Evolutionary conservation across 1,140 invertebrate genomes (phyloP), one percentile per base, ranked within the genome.

Genomic region (Drosophila bipectinata): DNA sequence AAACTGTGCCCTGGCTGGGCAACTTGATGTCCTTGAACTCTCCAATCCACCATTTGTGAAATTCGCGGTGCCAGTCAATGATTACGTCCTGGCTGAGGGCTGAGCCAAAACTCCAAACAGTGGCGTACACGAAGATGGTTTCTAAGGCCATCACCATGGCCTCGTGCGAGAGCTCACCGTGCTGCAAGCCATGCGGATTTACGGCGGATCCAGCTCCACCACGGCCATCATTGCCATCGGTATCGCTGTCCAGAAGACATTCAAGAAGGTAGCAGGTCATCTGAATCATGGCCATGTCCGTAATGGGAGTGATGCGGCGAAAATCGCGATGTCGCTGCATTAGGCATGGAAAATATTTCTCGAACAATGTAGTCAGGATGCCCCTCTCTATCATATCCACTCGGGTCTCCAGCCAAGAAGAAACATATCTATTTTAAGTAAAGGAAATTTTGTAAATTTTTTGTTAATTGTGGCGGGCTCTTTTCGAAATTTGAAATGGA

Each of bases 41-140:
- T 97, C 91, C 98, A 97, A 93, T 98, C 98, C 83, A 98, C 90
- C 91, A 91, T 52, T 92, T 92, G 63, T 96, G 97, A 90, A 99
- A 99, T 88, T 99, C 98, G 49, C 96, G 95, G 51, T 97, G 94
- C 95, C 98, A 97, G 92, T 99, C 98, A 2, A 95, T 93, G 10
- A 96, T 92, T 80, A 96, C 97, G 93, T 99, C 98, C 93, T 98
- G 97, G 91, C 96, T 98, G 55, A 97, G 93, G 0, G 95, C 95
- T 0, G 98, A 97, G 15, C 98, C 98, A 91, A 99, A 99, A 1
- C 97, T 97, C 98, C 98, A 99, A 18, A 99, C 94, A 60, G 95
- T 94, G 5, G 95, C 95, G 92, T 99, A 99, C 0, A 96, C 97
- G 92, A 99, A 99, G 90, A 98, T 98, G 4, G 96, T 94, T 92